Evolutionary conservation across 2,888 invertebrate species (phyloP).

Genomic region (Acanthosepion lycidas): DNA sequence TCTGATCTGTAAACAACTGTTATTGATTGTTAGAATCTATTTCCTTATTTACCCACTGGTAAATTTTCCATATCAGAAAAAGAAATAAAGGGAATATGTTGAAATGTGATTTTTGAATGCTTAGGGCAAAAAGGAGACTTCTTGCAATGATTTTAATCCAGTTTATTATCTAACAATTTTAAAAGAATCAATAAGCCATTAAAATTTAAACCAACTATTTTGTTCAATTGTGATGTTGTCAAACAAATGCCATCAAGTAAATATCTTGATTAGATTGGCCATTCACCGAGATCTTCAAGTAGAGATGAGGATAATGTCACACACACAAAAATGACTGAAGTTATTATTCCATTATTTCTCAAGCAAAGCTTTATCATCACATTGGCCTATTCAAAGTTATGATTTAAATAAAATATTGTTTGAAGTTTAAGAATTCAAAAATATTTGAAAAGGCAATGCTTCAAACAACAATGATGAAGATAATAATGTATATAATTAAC

Average conservation of each 20-base stretch:
- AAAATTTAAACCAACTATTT: background rate
- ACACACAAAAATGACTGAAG: too few species aligned
- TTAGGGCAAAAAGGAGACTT: background rate
- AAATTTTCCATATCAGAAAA: background rate
- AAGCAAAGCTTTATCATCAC: too few species aligned
- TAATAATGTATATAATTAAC: background rate
- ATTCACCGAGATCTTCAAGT: background rate
- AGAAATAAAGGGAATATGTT: background rate
- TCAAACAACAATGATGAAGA: background rate
- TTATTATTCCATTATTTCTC: too few species aligned
- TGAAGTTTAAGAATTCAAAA: too few species aligned
- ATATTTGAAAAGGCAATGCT: background rate
- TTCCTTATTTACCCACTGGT: background rate
- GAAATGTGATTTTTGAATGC: background rate
- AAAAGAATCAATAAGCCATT: background rate
- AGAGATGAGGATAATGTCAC: too few species aligned
- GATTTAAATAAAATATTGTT: too few species aligned
- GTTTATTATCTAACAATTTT: background rate
- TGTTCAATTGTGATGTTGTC: background rate
- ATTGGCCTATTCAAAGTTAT: too few species aligned
- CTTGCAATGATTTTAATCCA: background rate
- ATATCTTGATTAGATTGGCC: background rate
- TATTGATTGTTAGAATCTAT: background rate
- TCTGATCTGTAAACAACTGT: background rate
- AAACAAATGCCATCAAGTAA: background rate